Base-by-base conservation (phyloP, 2,888 invertebrate genomes). In the Lamproptera curius region DNA sequence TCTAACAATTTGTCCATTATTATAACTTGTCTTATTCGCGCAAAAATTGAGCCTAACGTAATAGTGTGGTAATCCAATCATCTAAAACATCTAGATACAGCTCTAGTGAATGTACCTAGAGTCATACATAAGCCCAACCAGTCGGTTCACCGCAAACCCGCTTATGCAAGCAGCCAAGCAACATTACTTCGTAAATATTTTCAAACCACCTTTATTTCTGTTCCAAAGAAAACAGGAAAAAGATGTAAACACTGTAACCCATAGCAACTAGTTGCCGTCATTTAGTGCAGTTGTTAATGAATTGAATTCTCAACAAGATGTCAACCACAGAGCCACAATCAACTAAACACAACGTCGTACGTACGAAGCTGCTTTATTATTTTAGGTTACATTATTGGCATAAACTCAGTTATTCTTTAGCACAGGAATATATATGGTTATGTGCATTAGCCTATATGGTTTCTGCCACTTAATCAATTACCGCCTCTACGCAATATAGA, bases 391-490 rank as follows among this genome's bases (percentile, higher is more conserved):
- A n/a, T n/a, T n/a, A n/a, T n/a, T n/a, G n/a, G n/a, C n/a, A n/a
- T n/a, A n/a, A n/a, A n/a, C n/a, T n/a, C n/a, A n/a, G n/a, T n/a
- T n/a, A n/a, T n/a, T n/a, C n/a, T n/a, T n/a, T n/a, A n/a, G n/a
- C n/a, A 65, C 70, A 70, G 74, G 75, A 78, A n/a, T n/a, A n/a
- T 70, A 62, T 28, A 36, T 47, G 34, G 31, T 54, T 50, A 51
- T 62, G 44, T 42, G 53, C 55, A 31, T 31, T 11, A 31, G 11
- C n/a, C 31, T 31, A 31, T 68, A 65, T 61, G 58, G 62, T 62
- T 58, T 54, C 49, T 53, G 58, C 69, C 73, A 78, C 76, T 82
- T 80, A 74, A 76, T 76, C 81, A 82, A 81, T 84, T 82, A 69
- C 61, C 55, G 38, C 35, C 14, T 39, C 44, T 49, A 52, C 56